Percentiles rank a stretch among this genome's conserved stretches.
These are phyloP conservation scores for Protophormia terraenovae DNA, from an alignment of 2,888 invertebrate species.

Conservation along the genomic window DNA sequence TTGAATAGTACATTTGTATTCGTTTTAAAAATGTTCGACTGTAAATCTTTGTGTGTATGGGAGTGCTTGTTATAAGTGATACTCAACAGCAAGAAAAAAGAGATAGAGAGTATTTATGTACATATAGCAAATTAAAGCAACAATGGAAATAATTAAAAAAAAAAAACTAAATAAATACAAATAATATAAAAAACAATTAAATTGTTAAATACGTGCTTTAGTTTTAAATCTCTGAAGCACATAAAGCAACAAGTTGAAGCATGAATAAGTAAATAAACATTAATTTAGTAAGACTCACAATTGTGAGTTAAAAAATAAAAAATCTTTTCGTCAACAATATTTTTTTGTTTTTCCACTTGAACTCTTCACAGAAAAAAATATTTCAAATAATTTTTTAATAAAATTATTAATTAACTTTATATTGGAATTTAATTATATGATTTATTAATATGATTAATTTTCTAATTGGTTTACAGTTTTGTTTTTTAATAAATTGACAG, in stretches of 20 bases:
- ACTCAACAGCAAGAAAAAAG: background rate
- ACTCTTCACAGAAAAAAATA: too few relatives aligned
- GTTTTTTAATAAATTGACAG: too few relatives aligned
- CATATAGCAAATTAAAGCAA: background rate
- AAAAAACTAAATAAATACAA: background rate
- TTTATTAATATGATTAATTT: too few relatives aligned
- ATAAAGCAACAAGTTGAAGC: background rate
- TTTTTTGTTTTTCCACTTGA: background rate
- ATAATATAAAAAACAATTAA: background rate
- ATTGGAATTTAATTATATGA: too few relatives aligned
- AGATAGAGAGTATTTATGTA: background rate
- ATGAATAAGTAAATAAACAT: background rate
- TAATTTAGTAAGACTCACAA: background rate
- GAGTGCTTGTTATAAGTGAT: background rate
- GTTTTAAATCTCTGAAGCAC: background rate
- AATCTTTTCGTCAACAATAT: background rate
- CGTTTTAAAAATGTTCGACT: too few relatives aligned
- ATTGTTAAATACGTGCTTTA: background rate
- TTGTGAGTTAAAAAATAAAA: background rate
- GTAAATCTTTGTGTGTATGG: too few relatives aligned
- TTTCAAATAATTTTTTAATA: too few relatives aligned
- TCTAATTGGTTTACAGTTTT: too few relatives aligned
- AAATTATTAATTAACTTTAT: too few relatives aligned
- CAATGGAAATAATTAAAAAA: background rate
- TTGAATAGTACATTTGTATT: too few relatives aligned